Evolutionary conservation across 1,140 invertebrate genomes (phyloP).

Genomic region (Drosophila bocki): DNA sequence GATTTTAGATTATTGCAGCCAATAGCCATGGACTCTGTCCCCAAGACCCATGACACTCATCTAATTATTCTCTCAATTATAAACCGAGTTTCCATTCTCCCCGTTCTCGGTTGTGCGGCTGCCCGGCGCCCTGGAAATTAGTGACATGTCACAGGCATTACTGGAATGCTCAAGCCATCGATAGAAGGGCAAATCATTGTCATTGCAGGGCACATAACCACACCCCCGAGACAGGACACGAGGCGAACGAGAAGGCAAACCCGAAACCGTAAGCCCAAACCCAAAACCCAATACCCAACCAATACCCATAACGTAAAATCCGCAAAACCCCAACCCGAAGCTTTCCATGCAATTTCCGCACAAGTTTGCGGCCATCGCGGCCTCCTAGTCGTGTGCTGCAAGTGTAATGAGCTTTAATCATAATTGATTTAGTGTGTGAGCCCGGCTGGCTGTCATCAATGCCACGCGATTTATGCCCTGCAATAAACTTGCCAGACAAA

Average conservation of each 20-base stretch:
- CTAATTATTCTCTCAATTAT: slow-evolving; percentile 78
- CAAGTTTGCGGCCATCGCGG: slow-evolving; percentile 63
- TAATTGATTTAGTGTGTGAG: slow-evolving; percentile 77
- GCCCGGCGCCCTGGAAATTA: slow-evolving; percentile 38
- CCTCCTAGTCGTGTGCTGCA: slow-evolving; percentile 47
- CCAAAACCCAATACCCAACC: slow-evolving; percentile 15
- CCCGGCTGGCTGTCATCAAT: slow-evolving; percentile 58
- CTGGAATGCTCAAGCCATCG: slow-evolving; percentile 47
- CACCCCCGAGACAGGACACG: slow-evolving; percentile 28
- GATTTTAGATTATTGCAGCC: neutral
- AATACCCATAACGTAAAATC: slow-evolving; percentile 15
- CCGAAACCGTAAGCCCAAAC: neutral
- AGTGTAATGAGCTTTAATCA: slow-evolving; percentile 81
- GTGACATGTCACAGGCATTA: slow-evolving; percentile 50
- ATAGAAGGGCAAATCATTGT: slow-evolving; percentile 77
- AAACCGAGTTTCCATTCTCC: slow-evolving; percentile 27
- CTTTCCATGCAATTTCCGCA: slow-evolving; percentile 67
- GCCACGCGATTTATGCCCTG: slow-evolving; percentile 71
- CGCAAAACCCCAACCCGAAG: slow-evolving; percentile 9
- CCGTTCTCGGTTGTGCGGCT: slow-evolving; percentile 20
- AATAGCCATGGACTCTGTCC: slow-evolving; percentile 6
- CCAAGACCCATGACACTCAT: slow-evolving; percentile 58
- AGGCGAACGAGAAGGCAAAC: slow-evolving; percentile 1
- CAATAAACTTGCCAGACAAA: slow-evolving; percentile 78
- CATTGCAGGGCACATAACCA: slow-evolving; percentile 65